These are phyloP conservation scores for Paramormyrops hopkinsi DNA, from an alignment of 2,797 vertebrate genomes.

Conservation along the genomic window DNA sequence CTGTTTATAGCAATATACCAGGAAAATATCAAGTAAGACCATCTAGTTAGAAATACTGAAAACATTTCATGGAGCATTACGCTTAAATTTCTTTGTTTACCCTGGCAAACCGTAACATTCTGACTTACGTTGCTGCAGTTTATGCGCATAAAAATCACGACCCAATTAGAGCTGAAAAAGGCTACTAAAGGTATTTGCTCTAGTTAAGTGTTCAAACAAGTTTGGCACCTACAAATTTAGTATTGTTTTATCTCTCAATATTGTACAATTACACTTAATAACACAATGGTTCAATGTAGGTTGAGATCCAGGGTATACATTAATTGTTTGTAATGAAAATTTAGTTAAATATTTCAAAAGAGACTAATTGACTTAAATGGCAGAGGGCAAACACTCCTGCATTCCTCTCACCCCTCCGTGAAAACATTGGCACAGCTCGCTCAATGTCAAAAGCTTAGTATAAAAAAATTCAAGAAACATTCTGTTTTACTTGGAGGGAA, in stretches of 20 bases:
- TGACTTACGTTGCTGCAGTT: not conserved
- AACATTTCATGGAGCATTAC: not conserved
- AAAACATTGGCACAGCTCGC: not conserved
- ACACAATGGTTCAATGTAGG: not conserved
- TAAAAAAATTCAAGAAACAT: not conserved
- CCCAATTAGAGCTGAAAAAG: not conserved
- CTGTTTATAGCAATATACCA: constrained; percentile 4
- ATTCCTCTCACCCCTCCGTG: not conserved
- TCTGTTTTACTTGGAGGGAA: not conserved
- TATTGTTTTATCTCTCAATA: not conserved
- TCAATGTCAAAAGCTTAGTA: not conserved
- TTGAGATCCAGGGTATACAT: not conserved
- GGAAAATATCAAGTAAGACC: not conserved
- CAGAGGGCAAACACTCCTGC: not conserved
- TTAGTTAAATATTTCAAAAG: not conserved
- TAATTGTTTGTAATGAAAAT: not conserved
- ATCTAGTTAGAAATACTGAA: not conserved
- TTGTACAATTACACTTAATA: not conserved
- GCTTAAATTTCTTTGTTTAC: not conserved
- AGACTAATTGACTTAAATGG: not conserved
- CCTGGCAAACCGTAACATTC: not conserved
- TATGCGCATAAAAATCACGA: not conserved
- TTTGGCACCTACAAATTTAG: not conserved
- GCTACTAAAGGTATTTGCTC: not conserved
- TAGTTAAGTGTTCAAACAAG: not conserved